Conservation (phyloP, 2,888 invertebrate genomes). For the Chymomyza amoena region DNA sequence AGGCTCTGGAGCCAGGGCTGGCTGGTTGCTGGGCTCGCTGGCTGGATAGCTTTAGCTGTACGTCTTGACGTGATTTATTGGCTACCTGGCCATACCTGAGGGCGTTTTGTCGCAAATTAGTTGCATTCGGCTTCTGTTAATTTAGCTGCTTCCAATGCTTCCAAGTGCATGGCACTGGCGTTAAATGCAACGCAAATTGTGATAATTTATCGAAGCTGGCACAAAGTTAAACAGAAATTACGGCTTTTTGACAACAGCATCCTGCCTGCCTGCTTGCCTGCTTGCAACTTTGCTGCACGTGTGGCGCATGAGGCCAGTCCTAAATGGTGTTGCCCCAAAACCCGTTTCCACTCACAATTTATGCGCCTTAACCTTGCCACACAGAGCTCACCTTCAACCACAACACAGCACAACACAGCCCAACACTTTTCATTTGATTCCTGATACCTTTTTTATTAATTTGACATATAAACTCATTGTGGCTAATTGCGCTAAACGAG, state of each 20-base stretch:
- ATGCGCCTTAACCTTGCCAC: constrained; percentile 34
- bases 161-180: constrained; percentile 29
- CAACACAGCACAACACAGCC: not conserved
- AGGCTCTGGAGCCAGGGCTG: not conserved
- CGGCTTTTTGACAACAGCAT: constrained; percentile 51
- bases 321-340: constrained; percentile 23
- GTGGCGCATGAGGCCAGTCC: not conserved
- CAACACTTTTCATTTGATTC: not conserved
- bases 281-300: not conserved
- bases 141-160: constrained; percentile 51
- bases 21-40: not conserved
- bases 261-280: not conserved
- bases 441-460: constrained; percentile 66
- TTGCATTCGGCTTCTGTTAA: constrained; percentile 73
- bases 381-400: not conserved
- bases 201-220: constrained; percentile 68
- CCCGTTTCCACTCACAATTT: constrained; percentile 54
- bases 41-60: constrained; percentile 44
- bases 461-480: constrained; percentile 78
- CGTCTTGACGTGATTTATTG: constrained; percentile 67
- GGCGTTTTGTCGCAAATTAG: constrained; percentile 75
- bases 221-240: constrained; percentile 71
- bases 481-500: constrained; percentile 78
- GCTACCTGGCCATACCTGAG: constrained; percentile 59
- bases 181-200: constrained; percentile 73